phyloP scores from a whole-genome alignment of 1,140 invertebrate genomes.

The Oedothorax gibbosus region DNA sequence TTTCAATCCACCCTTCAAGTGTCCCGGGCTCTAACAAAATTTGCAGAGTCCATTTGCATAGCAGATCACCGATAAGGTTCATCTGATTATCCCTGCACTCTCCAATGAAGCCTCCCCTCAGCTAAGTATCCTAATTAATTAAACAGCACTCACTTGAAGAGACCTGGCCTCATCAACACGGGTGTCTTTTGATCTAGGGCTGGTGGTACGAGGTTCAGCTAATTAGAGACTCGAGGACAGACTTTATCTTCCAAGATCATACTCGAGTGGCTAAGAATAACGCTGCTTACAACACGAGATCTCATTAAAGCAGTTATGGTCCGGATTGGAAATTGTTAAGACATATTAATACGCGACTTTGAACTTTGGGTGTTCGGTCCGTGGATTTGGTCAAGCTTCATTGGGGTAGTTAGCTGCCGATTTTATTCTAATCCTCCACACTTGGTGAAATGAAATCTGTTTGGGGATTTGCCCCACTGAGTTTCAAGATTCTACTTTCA shows the following conservation, averaged over 20 bases:
- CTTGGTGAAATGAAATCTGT: too few species aligned
- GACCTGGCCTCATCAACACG: slow-evolving; percentile 42
- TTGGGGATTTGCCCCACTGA: too few species aligned
- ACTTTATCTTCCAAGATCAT: slow-evolving; percentile 52
- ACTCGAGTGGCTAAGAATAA: slow-evolving; percentile 33
- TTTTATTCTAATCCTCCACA: too few species aligned
- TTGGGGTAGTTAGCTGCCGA: too few species aligned
- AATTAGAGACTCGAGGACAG: slow-evolving; percentile 45
- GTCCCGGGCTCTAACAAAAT: slow-evolving; percentile 40
- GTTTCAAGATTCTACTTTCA: too few species aligned
- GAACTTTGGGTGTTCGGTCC: too few species aligned
- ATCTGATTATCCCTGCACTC: slow-evolving; percentile 55
- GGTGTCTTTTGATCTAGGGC: slow-evolving; percentile 59
- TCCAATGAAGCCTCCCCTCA: slow-evolving; percentile 48
- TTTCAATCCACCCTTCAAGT: slow-evolving; percentile 38
- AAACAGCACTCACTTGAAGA: slow-evolving; percentile 54
- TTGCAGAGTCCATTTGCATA: slow-evolving; percentile 54
- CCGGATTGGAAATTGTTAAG: slow-evolving; percentile 38
- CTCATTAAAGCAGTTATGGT: slow-evolving; percentile 34
- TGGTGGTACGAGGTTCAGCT: slow-evolving; percentile 12
- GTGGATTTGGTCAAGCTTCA: too few species aligned
- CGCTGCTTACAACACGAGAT: slow-evolving; percentile 28
- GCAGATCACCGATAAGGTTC: slow-evolving; percentile 55
- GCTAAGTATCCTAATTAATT: slow-evolving; percentile 58
- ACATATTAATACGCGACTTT: background rate